phyloP scores from a whole-genome alignment of 2,888 invertebrate genomes.

The Drosophila peninsularis region DNA sequence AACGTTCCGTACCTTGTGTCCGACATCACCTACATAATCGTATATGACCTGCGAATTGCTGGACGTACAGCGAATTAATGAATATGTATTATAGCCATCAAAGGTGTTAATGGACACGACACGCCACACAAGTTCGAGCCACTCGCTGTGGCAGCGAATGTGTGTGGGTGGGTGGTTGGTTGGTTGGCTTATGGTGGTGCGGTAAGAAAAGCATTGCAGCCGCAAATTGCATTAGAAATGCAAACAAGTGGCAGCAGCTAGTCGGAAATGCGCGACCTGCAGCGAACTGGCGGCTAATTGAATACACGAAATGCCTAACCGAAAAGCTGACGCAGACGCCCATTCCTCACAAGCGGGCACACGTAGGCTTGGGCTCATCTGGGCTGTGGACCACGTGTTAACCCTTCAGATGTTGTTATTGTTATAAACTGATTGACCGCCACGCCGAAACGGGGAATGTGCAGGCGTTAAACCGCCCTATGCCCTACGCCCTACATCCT shows the following conservation, averaged over 20 bases:
- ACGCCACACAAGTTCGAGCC: constrained; percentile 73
- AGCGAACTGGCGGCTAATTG: constrained; percentile 56
- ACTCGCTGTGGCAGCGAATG: constrained; percentile 5
- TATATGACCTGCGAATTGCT: constrained; percentile 34
- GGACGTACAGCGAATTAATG: constrained; percentile 68
- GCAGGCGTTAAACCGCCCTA: constrained; percentile 27
- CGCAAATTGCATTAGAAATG: constrained; percentile 79
- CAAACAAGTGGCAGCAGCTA: constrained; percentile 60
- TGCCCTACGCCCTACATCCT: background rate
- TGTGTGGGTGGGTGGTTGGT: background rate
- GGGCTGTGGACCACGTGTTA: constrained; percentile 64
- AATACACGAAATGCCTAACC: constrained; percentile 69
- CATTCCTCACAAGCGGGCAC: constrained; percentile 3
- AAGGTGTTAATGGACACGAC: constrained; percentile 79
- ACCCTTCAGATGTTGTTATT: constrained; percentile 72
- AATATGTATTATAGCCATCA: constrained; percentile 80
- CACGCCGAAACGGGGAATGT: constrained; percentile 24
- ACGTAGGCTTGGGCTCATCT: background rate
- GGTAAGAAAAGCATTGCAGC: constrained; percentile 71
- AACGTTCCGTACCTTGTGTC: background rate
- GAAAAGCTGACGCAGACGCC: constrained; percentile 32
- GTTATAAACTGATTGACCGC: constrained; percentile 71
- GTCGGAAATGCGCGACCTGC: constrained; percentile 31
- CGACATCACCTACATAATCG: constrained; percentile 20
- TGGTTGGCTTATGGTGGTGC: constrained; percentile 2